These are phyloP conservation scores for Caenorhabditis macrosperma DNA, from an alignment of 2,888 invertebrate genomes.

Conservation along the genomic window DNA sequence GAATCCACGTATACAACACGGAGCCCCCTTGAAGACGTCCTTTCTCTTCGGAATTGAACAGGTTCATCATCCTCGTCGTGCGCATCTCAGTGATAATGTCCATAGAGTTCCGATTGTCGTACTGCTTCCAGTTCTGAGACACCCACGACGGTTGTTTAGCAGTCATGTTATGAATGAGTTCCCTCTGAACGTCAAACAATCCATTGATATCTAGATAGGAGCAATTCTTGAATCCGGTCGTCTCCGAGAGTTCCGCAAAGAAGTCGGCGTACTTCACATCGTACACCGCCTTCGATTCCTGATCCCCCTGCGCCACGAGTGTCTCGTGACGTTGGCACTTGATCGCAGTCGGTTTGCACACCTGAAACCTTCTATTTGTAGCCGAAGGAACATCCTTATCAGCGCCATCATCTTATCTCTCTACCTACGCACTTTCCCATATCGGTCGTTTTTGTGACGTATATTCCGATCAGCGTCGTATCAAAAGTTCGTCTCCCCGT, in stretches of 20 bases:
- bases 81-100: slow-evolving; percentile 64
- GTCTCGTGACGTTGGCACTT: slow-evolving; percentile 52
- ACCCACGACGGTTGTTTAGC: slow-evolving; percentile 72
- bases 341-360: slow-evolving; percentile 61
- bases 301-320: slow-evolving; percentile 33
- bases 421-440: slow-evolving; percentile 21
- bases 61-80: slow-evolving; percentile 43
- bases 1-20: slow-evolving; percentile 69
- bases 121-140: slow-evolving; percentile 65
- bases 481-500: slow-evolving; percentile 27
- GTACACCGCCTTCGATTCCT: slow-evolving; percentile 24
- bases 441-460: slow-evolving; percentile 20
- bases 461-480: background rate
- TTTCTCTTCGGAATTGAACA: slow-evolving; percentile 55
- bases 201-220: slow-evolving; percentile 58
- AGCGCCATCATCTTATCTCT: slow-evolving; percentile 5
- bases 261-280: slow-evolving; percentile 66
- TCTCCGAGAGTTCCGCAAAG: slow-evolving; percentile 59
- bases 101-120: slow-evolving; percentile 61
- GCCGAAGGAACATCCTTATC: slow-evolving; percentile 30
- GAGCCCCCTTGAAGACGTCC: slow-evolving; percentile 64
- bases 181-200: slow-evolving; percentile 68
- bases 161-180: slow-evolving; percentile 63
- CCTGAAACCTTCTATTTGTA: slow-evolving; percentile 42
- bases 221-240: slow-evolving; percentile 64